phyloP scores from a whole-genome alignment of 2,888 invertebrate species.

The Hemithea aestivaria region DNA sequence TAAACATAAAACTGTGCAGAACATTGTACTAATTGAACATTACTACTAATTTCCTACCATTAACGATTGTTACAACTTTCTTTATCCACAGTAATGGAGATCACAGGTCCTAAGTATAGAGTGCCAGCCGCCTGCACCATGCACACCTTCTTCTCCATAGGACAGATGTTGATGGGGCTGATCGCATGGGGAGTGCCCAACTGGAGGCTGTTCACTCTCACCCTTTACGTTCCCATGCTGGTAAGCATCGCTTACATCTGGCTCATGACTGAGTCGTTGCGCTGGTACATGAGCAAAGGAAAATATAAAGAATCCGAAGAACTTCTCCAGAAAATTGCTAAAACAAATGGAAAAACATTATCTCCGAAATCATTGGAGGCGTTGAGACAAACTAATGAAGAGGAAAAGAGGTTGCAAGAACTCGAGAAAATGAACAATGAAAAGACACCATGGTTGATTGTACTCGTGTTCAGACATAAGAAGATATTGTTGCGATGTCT shows the following conservation, averaged over 20 bases:
- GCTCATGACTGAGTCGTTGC: constrained; percentile 84
- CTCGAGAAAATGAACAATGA: constrained; percentile 28
- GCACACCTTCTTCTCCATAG: constrained; percentile 6
- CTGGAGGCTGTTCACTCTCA: constrained; percentile 83
- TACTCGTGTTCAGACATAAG: constrained; percentile 45
- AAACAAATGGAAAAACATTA: constrained; percentile 71
- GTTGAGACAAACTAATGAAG: constrained; percentile 41
- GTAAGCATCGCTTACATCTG: constrained; percentile 82
- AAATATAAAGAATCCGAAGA: constrained; percentile 81
- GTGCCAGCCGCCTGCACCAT: constrained; percentile 10
- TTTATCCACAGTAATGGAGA: constrained; percentile 70
- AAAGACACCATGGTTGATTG: constrained; percentile 3
- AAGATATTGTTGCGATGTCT: constrained; percentile 40
- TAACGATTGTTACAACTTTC: too few species aligned
- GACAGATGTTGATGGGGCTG: constrained; percentile 9
- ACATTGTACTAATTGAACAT: too few species aligned
- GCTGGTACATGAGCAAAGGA: constrained; percentile 87
- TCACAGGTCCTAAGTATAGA: constrained; percentile 9
- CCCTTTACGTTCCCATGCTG: constrained; percentile 83
- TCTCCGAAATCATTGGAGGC: constrained; percentile 49
- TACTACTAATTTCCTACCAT: too few species aligned
- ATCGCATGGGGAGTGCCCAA: constrained; percentile 83
- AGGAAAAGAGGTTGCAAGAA: constrained; percentile 37
- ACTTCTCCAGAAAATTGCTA: constrained; percentile 80
- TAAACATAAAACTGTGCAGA: too few species aligned